Percentiles rank a stretch among this genome's conserved stretches.
Conservation (phyloP, 2,113 vertebrate genomes). For the Vulpes ferrilata region DNA sequence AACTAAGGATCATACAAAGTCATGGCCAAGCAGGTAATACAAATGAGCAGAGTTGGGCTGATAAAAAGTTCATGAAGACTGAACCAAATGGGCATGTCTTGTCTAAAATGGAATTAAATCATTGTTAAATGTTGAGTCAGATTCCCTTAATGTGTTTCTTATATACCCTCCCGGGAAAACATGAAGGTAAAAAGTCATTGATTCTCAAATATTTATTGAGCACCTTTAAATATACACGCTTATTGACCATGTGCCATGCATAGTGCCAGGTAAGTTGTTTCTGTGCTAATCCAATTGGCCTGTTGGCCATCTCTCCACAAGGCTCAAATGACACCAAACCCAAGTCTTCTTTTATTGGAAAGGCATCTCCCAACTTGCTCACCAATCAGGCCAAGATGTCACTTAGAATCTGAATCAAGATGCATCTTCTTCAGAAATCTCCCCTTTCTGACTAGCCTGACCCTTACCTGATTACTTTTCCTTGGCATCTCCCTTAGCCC, state of each 20-base stretch:
- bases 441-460: neutral
- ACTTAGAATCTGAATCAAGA: conserved; percentile 24
- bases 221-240: neutral
- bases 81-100: neutral
- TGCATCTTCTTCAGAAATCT: neutral
- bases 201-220: conserved; percentile 30
- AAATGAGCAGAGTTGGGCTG: neutral
- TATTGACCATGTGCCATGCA: neutral
- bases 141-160: neutral
- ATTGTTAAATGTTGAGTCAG: neutral
- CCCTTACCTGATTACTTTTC: neutral
- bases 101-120: neutral
- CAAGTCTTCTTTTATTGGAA: neutral
- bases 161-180: neutral
- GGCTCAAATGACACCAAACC: neutral
- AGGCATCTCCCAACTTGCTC: neutral
- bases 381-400: neutral
- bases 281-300: neutral
- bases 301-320: neutral
- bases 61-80: neutral
- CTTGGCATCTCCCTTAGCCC: neutral
- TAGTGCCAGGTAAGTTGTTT: neutral
- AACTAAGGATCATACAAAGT: neutral
- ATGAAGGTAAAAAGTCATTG: conserved; percentile 17
- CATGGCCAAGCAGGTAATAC: neutral